Evolutionary conservation across 2,888 invertebrate genomes (phyloP).

Genomic region (Eristalinus aeneus): DNA sequence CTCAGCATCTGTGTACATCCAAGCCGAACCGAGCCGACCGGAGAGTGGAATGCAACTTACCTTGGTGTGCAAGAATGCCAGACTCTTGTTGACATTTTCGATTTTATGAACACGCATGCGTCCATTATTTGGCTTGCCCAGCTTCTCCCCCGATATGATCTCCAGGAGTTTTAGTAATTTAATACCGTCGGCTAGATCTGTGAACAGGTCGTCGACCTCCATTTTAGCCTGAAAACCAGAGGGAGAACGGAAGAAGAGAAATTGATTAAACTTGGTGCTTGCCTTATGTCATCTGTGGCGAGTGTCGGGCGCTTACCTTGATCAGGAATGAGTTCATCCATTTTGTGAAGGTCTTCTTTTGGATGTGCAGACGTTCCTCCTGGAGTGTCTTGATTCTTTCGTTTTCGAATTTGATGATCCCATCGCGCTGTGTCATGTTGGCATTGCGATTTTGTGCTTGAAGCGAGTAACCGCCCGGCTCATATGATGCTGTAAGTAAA

Average conservation of each 20-base stretch:
- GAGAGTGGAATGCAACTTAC: constrained; percentile 79
- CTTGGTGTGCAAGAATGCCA: constrained; percentile 97
- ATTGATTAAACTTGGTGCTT: constrained; percentile 9
- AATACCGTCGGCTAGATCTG: constrained; percentile 96
- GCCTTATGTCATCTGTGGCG: neutral
- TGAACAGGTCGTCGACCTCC: constrained; percentile 98
- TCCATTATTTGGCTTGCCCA: constrained; percentile 97
- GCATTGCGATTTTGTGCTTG: constrained; percentile 84
- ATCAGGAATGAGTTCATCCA: constrained; percentile 98
- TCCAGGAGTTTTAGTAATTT: constrained; percentile 96
- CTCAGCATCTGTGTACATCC: constrained; percentile 13
- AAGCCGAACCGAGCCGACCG: neutral
- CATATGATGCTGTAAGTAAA: constrained; percentile 83
- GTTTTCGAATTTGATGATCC: constrained; percentile 97
- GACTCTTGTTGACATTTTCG: constrained; percentile 98
- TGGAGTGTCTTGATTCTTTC: constrained; percentile 97
- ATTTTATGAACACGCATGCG: constrained; percentile 99
- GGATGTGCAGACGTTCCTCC: constrained; percentile 98
- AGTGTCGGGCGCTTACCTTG: constrained; percentile 85
- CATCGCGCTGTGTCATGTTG: constrained; percentile 95
- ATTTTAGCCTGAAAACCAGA: constrained; percentile 91
- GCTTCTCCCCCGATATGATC: constrained; percentile 98
- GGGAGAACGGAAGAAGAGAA: neutral
- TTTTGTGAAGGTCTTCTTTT: constrained; percentile 99
- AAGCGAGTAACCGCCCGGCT: constrained; percentile 84